Conservation (phyloP, 2,797 vertebrate species). For the Holocentrus rufus region DNA sequence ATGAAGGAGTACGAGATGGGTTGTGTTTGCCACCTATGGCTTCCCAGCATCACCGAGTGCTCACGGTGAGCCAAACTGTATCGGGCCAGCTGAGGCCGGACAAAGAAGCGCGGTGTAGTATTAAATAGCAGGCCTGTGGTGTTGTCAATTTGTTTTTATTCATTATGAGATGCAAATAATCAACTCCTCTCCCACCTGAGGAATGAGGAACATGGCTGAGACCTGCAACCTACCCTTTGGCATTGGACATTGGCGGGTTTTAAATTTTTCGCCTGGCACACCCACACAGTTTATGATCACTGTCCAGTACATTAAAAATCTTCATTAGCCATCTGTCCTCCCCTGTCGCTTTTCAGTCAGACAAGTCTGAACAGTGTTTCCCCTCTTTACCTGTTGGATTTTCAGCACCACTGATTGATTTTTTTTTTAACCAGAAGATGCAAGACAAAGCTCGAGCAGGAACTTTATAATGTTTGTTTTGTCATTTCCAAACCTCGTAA, state of each 20-base stretch:
- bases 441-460: constrained; percentile 56
- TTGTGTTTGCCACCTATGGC: constrained; percentile 29
- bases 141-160: constrained; percentile 34
- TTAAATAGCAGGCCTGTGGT: not conserved
- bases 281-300: constrained; percentile 23
- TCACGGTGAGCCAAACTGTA: constrained; percentile 24
- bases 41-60: constrained; percentile 38
- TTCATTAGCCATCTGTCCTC: constrained; percentile 33
- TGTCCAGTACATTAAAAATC: constrained; percentile 24
- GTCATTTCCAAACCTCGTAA: constrained; percentile 57
- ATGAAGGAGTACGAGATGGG: constrained; percentile 21
- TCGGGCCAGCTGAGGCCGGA: not conserved
- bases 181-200: constrained; percentile 42
- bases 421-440: constrained; percentile 48
- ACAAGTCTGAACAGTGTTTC: not conserved
- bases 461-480: constrained; percentile 65
- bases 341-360: not conserved
- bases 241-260: constrained; percentile 7
- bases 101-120: not conserved
- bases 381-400: constrained; percentile 3
- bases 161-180: constrained; percentile 59
- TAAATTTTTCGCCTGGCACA: constrained; percentile 31
- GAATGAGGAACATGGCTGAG: constrained; percentile 39
- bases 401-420: not conserved
- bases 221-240: constrained; percentile 24